phyloP scores from a whole-genome alignment of 2,888 invertebrate species.

The Microplitis manilae region DNA sequence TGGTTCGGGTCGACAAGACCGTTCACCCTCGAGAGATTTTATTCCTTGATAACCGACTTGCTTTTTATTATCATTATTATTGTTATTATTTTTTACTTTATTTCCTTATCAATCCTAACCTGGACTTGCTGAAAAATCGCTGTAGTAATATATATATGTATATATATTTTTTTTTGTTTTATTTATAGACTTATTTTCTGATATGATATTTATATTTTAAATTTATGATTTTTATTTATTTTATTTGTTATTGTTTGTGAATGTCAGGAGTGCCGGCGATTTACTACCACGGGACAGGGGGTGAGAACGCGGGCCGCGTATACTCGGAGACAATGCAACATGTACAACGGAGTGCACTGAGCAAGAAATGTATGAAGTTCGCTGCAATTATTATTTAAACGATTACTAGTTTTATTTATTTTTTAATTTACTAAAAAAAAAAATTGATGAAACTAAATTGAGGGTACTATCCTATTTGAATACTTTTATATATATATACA shows the following conservation, averaged over 20 bases:
- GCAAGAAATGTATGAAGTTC: constrained; percentile 69
- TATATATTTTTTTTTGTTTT: background rate
- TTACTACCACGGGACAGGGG: constrained; percentile 67
- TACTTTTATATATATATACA: no score
- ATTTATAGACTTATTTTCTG: background rate
- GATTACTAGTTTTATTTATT: no score
- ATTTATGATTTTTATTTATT: constrained; percentile 37
- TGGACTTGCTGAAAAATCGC: no score
- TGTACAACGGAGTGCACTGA: constrained; percentile 65
- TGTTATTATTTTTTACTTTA: background rate
- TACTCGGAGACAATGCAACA: constrained; percentile 67
- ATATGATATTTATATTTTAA: constrained; percentile 29
- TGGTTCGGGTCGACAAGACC: constrained; percentile 21
- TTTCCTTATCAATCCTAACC: background rate
- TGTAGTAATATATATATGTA: background rate
- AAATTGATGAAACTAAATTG: no score
- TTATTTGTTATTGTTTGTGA: constrained; percentile 60
- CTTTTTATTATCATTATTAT: background rate
- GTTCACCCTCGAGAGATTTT: constrained; percentile 19
- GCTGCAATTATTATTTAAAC: constrained; percentile 31
- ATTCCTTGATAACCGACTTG: no score
- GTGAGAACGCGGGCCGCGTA: constrained; percentile 62
- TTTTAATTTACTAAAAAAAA: no score
- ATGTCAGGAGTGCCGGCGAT: constrained; percentile 66
- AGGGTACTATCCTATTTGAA: no score